Evolutionary conservation across 92 coral and sea anemone species (phyloP), one percentile per base, ranked within the genome.

Genomic region (Palythoa heliodiscus): DNA sequence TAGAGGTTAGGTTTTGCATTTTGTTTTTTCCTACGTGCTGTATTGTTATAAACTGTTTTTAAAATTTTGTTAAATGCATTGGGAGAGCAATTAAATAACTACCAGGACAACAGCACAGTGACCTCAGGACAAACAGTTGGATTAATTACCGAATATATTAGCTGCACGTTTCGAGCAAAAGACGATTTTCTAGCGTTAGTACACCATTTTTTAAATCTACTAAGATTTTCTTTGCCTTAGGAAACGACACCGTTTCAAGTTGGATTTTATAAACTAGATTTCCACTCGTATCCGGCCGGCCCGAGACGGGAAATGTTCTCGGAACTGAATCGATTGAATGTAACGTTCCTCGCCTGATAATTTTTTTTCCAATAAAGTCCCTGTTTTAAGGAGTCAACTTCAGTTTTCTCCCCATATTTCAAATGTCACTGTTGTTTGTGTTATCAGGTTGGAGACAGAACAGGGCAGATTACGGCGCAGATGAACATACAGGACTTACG

Each of bases 401-500:
- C 40, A 72, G 8, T n/a, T 23, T 2, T 39, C 55, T 29, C 50
- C 24, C 43, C 5, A 7, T 60, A 14, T 61, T 11, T 80, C 43
- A 71, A 70, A 67, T 63, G 37, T 35, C 7, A 0, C 3, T n/a
- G 11, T 50, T 52, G 50, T 48, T 69, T 50, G 38, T 77, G 63
- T 43, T 35, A 38, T 22, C 50, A 96, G 99, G 99, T 96, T 29
- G 99, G 99, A 1, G 99, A 96, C 82, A 93, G 99, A 24, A 95
- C 99, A 10, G 99, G 99, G 6, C 99, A 96, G 86, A 94, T 96
- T 63, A 96, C 99, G 17, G 99, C 99, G 1, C 97, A 96, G 84
- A 96, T 96, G 99, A 96, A 96, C 90, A 96, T 96, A 29, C 90
- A 94, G 35, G 99, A 96, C 70, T 83, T 96, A 35, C 90, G 91